Evolutionary conservation across 2,797 vertebrate species (phyloP).

Genomic region (Syngnathus acus): DNA sequence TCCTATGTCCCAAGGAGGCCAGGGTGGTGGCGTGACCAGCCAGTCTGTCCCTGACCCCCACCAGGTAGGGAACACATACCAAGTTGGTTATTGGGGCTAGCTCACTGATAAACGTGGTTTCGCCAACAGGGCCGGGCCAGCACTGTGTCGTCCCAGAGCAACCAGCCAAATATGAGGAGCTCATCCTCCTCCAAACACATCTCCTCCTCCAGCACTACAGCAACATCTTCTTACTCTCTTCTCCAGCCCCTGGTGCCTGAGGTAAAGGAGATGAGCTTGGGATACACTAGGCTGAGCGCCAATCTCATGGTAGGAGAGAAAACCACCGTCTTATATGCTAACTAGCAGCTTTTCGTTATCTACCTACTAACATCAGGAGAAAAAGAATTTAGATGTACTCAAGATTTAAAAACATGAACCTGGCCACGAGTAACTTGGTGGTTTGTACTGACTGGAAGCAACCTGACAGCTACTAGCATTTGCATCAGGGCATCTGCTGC

Average conservation of each 20-base stretch:
- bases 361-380: conserved; percentile 48
- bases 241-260: conserved; percentile 68
- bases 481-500: neutral
- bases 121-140: conserved; percentile 55
- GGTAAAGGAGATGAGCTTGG: conserved; percentile 70
- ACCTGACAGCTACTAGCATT: neutral
- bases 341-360: conserved; percentile 33
- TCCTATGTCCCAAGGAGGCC: conserved; percentile 60
- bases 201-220: conserved; percentile 50
- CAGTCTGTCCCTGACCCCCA: conserved; percentile 58
- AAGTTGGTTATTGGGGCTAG: neutral
- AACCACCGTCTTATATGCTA: conserved; percentile 31
- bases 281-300: conserved; percentile 72
- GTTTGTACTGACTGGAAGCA: neutral
- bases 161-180: conserved; percentile 67
- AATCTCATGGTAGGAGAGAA: conserved; percentile 69
- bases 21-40: conserved; percentile 37
- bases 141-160: conserved; percentile 63
- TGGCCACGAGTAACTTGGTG: conserved; percentile 15
- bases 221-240: conserved; percentile 66
- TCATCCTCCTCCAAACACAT: conserved; percentile 63
- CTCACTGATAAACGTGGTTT: too few species aligned
- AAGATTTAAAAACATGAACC: conserved; percentile 1
- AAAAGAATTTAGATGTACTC: neutral
- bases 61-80: conserved; percentile 44